These are phyloP conservation scores for Nansenia antarctica DNA, from an alignment of 2,113 vertebrate genomes.

Conservation along the genomic window DNA sequence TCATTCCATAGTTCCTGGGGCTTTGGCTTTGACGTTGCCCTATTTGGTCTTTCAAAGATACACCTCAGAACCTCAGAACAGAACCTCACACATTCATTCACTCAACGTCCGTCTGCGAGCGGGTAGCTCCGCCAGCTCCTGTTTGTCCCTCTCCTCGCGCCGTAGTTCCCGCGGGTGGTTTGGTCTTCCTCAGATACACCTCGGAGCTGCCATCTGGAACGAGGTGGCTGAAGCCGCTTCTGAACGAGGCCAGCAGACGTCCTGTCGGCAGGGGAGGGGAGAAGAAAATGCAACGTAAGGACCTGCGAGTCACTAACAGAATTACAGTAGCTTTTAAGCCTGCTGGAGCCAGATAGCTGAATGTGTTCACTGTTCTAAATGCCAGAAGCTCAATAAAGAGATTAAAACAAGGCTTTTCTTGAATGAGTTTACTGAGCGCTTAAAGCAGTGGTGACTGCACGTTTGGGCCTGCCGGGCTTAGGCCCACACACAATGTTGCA, in stretches of 20 bases:
- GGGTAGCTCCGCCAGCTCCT: neutral
- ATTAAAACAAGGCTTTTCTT: too few relatives aligned
- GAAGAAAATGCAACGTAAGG: neutral
- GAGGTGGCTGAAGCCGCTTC: slow-evolving; percentile 77
- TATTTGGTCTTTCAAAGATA: too few relatives aligned
- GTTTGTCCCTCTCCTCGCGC: slow-evolving; percentile 38
- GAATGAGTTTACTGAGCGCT: too few relatives aligned
- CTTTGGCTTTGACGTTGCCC: too few relatives aligned
- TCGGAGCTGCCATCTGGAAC: slow-evolving; percentile 77
- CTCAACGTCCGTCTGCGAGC: too few relatives aligned
- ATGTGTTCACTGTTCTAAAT: neutral
- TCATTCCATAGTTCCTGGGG: too few relatives aligned
- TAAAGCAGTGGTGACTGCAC: too few relatives aligned
- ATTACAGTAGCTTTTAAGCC: slow-evolving; percentile 25
- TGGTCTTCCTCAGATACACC: slow-evolving; percentile 80
- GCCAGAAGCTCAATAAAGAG: neutral
- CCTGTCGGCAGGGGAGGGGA: slow-evolving; percentile 72
- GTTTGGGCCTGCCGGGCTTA: too few relatives aligned
- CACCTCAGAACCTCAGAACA: too few relatives aligned
- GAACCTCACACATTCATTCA: too few relatives aligned
- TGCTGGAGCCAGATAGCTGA: slow-evolving; percentile 35
- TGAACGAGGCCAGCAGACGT: slow-evolving; percentile 80
- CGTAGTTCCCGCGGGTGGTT: slow-evolving; percentile 50
- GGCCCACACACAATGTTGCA: too few relatives aligned
- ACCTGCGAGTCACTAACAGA: neutral